A percentile compares a stretch with the other conserved stretches of the same genome.
Conservation (phyloP, 2,113 vertebrate genomes). For the Catharus minimus region DNA sequence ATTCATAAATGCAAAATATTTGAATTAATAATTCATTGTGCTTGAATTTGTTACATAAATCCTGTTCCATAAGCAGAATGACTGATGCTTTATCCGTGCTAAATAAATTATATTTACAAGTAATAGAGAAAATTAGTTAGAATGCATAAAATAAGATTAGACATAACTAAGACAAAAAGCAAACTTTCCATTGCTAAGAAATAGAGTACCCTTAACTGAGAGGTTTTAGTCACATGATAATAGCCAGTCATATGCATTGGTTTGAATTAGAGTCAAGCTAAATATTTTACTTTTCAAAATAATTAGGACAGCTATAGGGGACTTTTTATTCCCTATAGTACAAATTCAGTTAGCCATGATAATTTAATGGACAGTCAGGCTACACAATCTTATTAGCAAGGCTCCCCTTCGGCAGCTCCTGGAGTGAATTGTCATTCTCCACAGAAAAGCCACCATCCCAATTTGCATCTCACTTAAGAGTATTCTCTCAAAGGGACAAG, state of each 20-base stretch:
- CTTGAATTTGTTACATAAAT: neutral
- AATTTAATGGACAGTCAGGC: constrained; percentile 19
- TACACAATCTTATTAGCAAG: neutral
- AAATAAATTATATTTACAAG: neutral
- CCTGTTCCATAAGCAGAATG: neutral
- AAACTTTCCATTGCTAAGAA: neutral
- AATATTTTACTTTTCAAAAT: constrained; percentile 17
- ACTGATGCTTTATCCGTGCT: neutral
- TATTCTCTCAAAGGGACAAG: constrained; percentile 1
- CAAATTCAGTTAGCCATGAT: constrained; percentile 20
- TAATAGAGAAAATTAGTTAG: neutral
- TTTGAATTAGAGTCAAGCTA: neutral
- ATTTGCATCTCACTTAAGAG: neutral
- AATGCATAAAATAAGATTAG: neutral
- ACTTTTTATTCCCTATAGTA: neutral
- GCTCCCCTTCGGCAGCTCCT: neutral
- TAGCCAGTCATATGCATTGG: neutral
- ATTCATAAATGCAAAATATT: neutral
- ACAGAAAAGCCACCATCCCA: neutral
- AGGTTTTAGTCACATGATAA: neutral
- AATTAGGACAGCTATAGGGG: neutral
- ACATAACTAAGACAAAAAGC: neutral
- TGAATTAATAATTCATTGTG: neutral
- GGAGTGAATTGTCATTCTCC: neutral
- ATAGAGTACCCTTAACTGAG: neutral